Percentiles rank a stretch among this genome's conserved stretches.
Conservation (phyloP, 2,797 vertebrate species). For the Crossoptilon crossoptilon region DNA sequence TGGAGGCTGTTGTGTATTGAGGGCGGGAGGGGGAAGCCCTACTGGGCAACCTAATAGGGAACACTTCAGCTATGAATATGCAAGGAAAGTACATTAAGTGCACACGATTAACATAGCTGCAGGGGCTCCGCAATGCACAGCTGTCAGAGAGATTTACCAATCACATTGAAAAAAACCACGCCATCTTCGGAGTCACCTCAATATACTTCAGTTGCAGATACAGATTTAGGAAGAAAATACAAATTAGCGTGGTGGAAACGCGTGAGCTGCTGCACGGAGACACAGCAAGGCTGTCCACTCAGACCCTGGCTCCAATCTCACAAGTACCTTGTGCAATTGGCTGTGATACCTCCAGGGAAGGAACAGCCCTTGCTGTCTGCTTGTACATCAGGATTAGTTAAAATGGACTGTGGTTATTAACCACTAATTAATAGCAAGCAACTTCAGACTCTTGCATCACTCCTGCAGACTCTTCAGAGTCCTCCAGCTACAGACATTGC, state of each 20-base stretch:
- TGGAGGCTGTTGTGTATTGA: background rate
- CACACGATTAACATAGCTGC: background rate
- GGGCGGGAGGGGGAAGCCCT: background rate
- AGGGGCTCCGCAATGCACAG: background rate
- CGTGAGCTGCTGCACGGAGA: background rate
- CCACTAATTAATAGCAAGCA: background rate
- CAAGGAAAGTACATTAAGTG: background rate
- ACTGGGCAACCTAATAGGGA: background rate
- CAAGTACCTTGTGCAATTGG: too few species aligned
- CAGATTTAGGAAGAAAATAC: background rate
- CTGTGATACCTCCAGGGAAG: background rate
- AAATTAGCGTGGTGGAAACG: background rate
- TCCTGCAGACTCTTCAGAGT: background rate
- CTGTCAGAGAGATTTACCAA: background rate
- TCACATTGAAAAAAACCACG: background rate
- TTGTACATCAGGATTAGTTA: background rate
- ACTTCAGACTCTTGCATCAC: background rate
- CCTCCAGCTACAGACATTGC: background rate
- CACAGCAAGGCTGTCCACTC: fast-evolving
- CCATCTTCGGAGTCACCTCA: background rate
- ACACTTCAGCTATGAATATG: background rate
- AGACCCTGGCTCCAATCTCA: background rate
- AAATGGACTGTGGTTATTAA: background rate
- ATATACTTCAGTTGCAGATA: background rate
- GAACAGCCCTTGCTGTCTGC: background rate